Conservation (phyloP, 2,888 invertebrate genomes). For the Drosophila koepferae region DNA sequence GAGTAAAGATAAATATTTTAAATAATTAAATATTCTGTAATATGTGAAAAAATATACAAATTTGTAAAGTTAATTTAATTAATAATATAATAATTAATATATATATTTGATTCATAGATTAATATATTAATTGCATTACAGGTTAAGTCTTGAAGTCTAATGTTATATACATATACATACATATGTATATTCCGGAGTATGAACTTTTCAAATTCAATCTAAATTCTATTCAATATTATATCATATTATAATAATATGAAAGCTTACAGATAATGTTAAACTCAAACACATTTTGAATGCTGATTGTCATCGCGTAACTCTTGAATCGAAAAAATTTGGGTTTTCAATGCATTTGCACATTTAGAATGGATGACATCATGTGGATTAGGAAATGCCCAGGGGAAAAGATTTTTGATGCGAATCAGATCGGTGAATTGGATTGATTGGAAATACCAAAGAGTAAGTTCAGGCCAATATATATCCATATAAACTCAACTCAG, state of each 20-base stretch:
- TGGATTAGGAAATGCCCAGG: background rate
- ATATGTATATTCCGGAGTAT: background rate
- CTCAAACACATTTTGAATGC: background rate
- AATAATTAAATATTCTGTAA: too few species aligned
- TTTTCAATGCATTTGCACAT: constrained; percentile 16
- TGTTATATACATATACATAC: background rate
- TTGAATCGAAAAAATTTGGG: constrained; percentile 2
- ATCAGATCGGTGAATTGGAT: background rate
- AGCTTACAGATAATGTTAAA: background rate
- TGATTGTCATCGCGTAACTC: background rate
- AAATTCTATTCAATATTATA: background rate
- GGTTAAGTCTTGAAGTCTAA: background rate
- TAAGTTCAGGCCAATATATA: background rate
- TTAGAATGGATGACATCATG: constrained; percentile 16
- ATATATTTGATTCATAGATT: background rate
- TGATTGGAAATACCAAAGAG: background rate
- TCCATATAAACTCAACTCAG: background rate
- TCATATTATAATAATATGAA: too few species aligned
- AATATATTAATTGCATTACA: background rate
- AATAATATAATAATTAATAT: too few species aligned
- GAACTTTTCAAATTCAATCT: background rate
- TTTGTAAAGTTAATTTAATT: too few species aligned
- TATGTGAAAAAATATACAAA: too few species aligned
- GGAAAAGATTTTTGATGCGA: background rate
- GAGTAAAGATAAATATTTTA: too few species aligned